phyloP scores from a whole-genome alignment of 92 coral and sea anemone species.

The Porites rus region DNA sequence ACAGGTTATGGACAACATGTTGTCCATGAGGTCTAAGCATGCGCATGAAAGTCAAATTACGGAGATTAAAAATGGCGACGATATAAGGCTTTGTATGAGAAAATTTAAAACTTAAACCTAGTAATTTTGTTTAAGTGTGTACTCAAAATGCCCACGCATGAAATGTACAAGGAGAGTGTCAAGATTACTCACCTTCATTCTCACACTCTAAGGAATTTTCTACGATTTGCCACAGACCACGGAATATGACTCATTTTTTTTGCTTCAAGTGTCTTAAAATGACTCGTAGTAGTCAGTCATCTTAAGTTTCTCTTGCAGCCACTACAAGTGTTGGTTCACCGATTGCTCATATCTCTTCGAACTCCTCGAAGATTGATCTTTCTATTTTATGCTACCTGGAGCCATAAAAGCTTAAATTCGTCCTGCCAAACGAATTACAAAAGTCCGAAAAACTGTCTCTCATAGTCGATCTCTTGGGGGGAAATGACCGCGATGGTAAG shows the following conservation, averaged over 20 bases:
- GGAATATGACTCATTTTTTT: neutral
- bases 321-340: constrained; percentile 21
- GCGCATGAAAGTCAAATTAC: too few species aligned
- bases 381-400: constrained; percentile 4
- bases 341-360: constrained; percentile 30
- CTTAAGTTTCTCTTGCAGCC: constrained; percentile 31
- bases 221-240: constrained; percentile 28
- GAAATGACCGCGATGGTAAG: too few species aligned
- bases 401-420: constrained; percentile 14
- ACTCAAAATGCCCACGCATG: constrained; percentile 36
- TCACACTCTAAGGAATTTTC: constrained; percentile 18
- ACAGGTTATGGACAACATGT: too few species aligned
- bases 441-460: constrained; percentile 6
- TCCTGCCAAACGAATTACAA: constrained; percentile 26
- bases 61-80: constrained; percentile 25
- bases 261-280: constrained; percentile 1
- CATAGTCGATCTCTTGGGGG: too few species aligned
- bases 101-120: constrained; percentile 6
- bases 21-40: too few species aligned
- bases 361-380: constrained; percentile 27
- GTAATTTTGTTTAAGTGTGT: constrained; percentile 10
- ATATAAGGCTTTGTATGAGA: constrained; percentile 34
- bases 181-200: constrained; percentile 24
- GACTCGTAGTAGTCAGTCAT: constrained; percentile 2
- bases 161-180: constrained; percentile 28